A percentile compares a stretch with the other conserved stretches of the same genome.
Evolutionary conservation across 2,113 vertebrate species (phyloP).

Genomic region (Megaleporinus macrocephalus): DNA sequence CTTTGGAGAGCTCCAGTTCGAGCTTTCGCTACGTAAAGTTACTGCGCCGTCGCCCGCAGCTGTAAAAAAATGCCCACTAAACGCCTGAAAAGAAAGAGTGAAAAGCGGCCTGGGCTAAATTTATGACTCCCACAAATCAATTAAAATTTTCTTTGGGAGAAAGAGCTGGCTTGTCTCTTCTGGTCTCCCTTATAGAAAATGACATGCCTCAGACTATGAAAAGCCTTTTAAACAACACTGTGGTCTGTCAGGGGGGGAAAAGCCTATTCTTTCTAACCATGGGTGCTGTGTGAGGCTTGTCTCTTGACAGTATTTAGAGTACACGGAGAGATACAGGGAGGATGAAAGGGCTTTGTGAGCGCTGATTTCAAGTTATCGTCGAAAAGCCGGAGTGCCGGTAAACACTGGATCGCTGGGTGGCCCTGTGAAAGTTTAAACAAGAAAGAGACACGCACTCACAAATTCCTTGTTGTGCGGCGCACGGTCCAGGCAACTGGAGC

Average conservation of each 20-base stretch:
- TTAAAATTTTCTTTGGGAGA: constrained; percentile 43
- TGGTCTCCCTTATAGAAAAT: constrained; percentile 28
- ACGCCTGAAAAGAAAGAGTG: constrained; percentile 27
- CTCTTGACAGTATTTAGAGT: constrained; percentile 62
- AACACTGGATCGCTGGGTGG: constrained; percentile 59
- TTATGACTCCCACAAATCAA: constrained; percentile 57
- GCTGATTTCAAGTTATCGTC: constrained; percentile 59
- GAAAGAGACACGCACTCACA: constrained; percentile 30
- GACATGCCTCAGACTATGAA: constrained; percentile 41
- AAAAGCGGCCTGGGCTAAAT: constrained; percentile 33
- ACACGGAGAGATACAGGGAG: constrained; percentile 49
- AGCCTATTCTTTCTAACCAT: constrained; percentile 44
- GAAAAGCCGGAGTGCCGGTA: constrained; percentile 50
- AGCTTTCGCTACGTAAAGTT: constrained; percentile 32
- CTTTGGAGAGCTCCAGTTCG: constrained; percentile 41
- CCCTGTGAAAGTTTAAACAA: constrained; percentile 58
- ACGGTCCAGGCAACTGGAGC: constrained; percentile 28
- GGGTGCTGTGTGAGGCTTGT: constrained; percentile 45
- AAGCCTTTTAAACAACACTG: constrained; percentile 53
- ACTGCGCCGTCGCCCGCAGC: constrained; percentile 34
- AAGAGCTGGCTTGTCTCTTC: constrained; percentile 45
- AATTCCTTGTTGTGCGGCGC: constrained; percentile 27
- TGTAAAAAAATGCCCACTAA: constrained; percentile 45
- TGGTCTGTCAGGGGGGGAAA: constrained; percentile 42
- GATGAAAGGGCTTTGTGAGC: constrained; percentile 59